Conservation (phyloP, 2,888 invertebrate species). For the Sphaerophoria taeniata region DNA sequence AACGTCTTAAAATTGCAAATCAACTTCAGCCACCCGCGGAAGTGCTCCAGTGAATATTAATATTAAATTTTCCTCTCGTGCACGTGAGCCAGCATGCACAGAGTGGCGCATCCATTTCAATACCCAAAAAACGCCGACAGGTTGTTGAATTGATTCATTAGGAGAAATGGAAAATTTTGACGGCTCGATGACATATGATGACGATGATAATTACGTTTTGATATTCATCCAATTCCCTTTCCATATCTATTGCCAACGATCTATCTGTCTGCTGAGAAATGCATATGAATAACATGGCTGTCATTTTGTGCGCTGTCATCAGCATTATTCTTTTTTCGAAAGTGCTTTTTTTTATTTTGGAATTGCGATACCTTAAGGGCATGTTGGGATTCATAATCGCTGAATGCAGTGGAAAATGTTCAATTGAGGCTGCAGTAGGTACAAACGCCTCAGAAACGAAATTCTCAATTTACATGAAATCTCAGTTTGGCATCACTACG, state of each 20-base stretch:
- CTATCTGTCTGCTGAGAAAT: slow-evolving; percentile 55
- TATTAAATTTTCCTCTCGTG: slow-evolving; percentile 59
- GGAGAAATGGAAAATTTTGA: slow-evolving; percentile 31
- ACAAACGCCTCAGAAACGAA: no score
- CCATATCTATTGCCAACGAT: slow-evolving; percentile 17
- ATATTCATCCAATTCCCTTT: slow-evolving; percentile 1
- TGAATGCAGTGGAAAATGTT: not conserved
- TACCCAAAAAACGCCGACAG: slow-evolving; percentile 61
- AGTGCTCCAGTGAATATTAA: slow-evolving; percentile 48
- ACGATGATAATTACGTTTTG: slow-evolving; percentile 9
- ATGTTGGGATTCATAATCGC: not conserved
- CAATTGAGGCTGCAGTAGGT: no score
- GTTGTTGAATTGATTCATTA: slow-evolving; percentile 74
- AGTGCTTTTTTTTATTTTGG: slow-evolving; percentile 1
- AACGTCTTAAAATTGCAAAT: slow-evolving; percentile 41
- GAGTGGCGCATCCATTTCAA: slow-evolving; percentile 44
- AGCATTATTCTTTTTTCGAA: slow-evolving; percentile 48
- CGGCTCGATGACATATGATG: not conserved
- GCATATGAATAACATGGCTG: slow-evolving; percentile 44
- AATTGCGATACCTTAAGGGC: not conserved
- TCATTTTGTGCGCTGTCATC: slow-evolving; percentile 57
- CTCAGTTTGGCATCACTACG: no score
- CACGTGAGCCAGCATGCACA: not conserved
- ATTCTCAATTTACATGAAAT: no score
- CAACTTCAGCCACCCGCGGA: slow-evolving; percentile 63